These are phyloP conservation scores for Trichonephila inaurata DNA, from an alignment of 1,140 invertebrate genomes.

Conservation along the genomic window DNA sequence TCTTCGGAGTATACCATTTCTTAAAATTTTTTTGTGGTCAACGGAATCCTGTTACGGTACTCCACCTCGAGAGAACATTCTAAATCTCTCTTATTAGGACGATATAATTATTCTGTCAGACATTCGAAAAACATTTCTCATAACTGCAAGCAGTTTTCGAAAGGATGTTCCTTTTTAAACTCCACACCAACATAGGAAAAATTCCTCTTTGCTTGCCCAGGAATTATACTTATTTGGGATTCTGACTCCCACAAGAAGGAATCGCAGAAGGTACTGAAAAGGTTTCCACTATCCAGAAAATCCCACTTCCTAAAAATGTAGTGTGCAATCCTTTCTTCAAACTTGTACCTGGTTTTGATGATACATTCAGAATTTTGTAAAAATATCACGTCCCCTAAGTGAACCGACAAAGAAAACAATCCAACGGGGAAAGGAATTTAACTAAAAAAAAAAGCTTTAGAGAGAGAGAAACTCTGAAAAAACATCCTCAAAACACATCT, in stretches of 20 bases:
- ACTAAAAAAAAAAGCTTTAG: constrained; percentile 30
- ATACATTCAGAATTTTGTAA: not conserved
- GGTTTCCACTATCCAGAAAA: not conserved
- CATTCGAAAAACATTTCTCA: not conserved
- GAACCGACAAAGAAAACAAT: constrained; percentile 35
- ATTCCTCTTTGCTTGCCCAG: too few species aligned
- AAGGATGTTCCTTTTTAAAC: not conserved
- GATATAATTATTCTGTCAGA: not conserved
- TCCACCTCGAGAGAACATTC: not conserved
- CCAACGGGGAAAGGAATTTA: constrained; percentile 55
- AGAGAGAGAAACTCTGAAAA: constrained; percentile 68
- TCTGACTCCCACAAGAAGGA: too few species aligned
- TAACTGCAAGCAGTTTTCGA: not conserved
- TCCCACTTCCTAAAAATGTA: not conserved
- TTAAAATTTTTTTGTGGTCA: not conserved
- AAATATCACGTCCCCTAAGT: constrained; percentile 25
- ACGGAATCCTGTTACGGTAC: not conserved
- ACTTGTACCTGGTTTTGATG: not conserved
- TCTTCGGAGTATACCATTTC: not conserved
- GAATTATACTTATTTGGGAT: too few species aligned
- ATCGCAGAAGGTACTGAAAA: not conserved
- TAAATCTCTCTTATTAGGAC: not conserved
- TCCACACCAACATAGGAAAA: not conserved
- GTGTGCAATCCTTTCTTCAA: not conserved
- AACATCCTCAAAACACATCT: not conserved